These are phyloP conservation scores for Pogonomyrmex californicus DNA, from an alignment of 1,140 invertebrate genomes.

Conservation along the genomic window DNA sequence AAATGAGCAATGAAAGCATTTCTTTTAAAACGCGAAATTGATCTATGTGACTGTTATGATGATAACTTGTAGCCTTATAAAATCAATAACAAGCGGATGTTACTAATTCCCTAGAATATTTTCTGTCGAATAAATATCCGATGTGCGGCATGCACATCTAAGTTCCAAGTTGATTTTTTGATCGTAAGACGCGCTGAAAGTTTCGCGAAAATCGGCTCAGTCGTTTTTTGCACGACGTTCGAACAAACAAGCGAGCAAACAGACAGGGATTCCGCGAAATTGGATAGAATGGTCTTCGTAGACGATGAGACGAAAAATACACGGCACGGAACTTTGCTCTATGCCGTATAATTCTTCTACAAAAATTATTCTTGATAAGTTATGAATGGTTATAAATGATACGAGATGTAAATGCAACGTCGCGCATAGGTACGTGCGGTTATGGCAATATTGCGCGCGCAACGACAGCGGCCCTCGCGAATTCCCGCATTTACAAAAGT, in stretches of 20 bases:
- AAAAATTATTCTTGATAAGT: slow-evolving; percentile 33
- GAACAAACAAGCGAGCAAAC: slow-evolving; percentile 34
- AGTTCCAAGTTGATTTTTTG: slow-evolving; percentile 41
- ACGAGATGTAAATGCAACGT: slow-evolving; percentile 7
- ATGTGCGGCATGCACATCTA: neutral
- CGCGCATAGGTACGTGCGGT: neutral
- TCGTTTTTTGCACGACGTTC: slow-evolving; percentile 33
- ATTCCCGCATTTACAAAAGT: slow-evolving; percentile 62
- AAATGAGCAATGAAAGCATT: neutral
- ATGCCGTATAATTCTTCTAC: neutral
- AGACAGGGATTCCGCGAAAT: neutral
- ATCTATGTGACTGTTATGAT: too few species aligned
- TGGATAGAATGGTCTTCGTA: neutral
- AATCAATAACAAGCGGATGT: neutral
- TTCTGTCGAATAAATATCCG: slow-evolving; percentile 14
- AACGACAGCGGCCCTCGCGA: slow-evolving; percentile 32
- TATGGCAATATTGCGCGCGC: slow-evolving; percentile 38
- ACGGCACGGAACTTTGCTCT: neutral
- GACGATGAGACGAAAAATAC: too few species aligned
- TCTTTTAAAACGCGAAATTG: neutral
- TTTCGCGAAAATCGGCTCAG: slow-evolving; percentile 25
- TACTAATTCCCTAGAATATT: neutral
- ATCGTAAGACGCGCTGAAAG: slow-evolving; percentile 23
- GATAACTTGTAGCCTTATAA: neutral
- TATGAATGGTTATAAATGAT: slow-evolving; percentile 28